These are phyloP conservation scores for Salmo trutta DNA, from an alignment of 2,797 vertebrate genomes.

Conservation along the genomic window DNA sequence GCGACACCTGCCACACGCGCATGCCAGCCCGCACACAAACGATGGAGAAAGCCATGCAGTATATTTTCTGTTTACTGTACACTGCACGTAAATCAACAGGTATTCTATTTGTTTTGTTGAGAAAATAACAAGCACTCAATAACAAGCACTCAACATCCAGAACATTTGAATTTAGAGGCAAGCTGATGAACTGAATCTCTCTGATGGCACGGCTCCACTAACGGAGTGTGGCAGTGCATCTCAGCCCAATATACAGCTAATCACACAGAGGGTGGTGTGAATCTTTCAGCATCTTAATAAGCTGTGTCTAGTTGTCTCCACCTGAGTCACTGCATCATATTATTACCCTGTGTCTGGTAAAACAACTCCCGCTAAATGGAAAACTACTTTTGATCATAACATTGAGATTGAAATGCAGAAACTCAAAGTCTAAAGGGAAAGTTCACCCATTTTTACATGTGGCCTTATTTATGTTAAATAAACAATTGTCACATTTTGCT, in stretches of 20 bases:
- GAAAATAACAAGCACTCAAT: slow-evolving; percentile 48
- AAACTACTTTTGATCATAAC: slow-evolving; percentile 4
- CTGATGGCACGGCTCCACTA: slow-evolving; percentile 58
- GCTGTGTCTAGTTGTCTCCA: slow-evolving; percentile 15
- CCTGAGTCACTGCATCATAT: slow-evolving; percentile 16
- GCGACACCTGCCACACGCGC: slow-evolving; percentile 12
- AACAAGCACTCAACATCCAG: slow-evolving; percentile 43
- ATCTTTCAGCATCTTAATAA: slow-evolving; percentile 39
- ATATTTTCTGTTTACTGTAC: not conserved
- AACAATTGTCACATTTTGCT: no score
- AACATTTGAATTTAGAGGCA: slow-evolving; percentile 40
- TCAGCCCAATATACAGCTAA: slow-evolving; percentile 33
- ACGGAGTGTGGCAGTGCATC: slow-evolving; percentile 60
- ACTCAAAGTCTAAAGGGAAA: not conserved
- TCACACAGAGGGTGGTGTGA: slow-evolving; percentile 27
- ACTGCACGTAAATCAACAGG: slow-evolving; percentile 45
- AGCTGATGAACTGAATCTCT: slow-evolving; percentile 41
- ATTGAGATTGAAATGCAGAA: not conserved
- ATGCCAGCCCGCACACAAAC: slow-evolving; percentile 13
- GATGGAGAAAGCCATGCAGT: not conserved
- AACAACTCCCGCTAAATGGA: slow-evolving; percentile 19
- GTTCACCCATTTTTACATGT: no score
- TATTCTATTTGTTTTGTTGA: slow-evolving; percentile 48
- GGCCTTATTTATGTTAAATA: no score
- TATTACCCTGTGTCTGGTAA: slow-evolving; percentile 33